Conservation (phyloP, 2,113 vertebrate species). For the Enhydra lutris region DNA sequence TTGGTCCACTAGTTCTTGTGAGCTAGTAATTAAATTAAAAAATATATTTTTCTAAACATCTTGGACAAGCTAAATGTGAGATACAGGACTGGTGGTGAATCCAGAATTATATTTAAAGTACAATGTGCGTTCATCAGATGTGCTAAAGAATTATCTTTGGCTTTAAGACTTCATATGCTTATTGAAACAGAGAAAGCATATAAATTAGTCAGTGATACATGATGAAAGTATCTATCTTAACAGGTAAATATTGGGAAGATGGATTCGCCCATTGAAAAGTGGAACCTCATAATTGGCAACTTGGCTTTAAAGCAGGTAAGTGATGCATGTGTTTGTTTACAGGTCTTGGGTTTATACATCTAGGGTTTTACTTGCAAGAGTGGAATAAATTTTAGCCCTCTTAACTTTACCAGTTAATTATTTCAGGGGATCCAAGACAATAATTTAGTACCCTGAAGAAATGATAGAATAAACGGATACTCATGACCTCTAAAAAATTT, state of each 20-base stretch:
- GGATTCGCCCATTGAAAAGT: constrained; percentile 98
- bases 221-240: constrained; percentile 46
- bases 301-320: constrained; percentile 96
- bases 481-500: not conserved
- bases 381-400: not conserved
- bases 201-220: not conserved
- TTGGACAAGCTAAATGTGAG: not conserved
- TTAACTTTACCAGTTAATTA: not conserved
- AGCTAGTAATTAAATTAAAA: not conserved
- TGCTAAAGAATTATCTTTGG: not conserved
- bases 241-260: constrained; percentile 98
- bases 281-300: constrained; percentile 98
- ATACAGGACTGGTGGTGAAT: not conserved
- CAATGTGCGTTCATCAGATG: not conserved
- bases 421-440: not conserved
- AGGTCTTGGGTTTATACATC: not conserved
- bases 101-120: not conserved
- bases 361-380: not conserved
- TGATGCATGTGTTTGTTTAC: not conserved
- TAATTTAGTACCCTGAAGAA: not conserved
- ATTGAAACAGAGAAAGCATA: not conserved
- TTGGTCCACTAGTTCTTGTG: not conserved
- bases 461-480: not conserved
- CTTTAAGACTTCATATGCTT: not conserved
- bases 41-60: not conserved